A percentile compares a stretch with the other conserved stretches of the same genome.
phyloP scores from a whole-genome alignment of 2,113 vertebrate genomes.

The Ibidorhyncha struthersii region DNA sequence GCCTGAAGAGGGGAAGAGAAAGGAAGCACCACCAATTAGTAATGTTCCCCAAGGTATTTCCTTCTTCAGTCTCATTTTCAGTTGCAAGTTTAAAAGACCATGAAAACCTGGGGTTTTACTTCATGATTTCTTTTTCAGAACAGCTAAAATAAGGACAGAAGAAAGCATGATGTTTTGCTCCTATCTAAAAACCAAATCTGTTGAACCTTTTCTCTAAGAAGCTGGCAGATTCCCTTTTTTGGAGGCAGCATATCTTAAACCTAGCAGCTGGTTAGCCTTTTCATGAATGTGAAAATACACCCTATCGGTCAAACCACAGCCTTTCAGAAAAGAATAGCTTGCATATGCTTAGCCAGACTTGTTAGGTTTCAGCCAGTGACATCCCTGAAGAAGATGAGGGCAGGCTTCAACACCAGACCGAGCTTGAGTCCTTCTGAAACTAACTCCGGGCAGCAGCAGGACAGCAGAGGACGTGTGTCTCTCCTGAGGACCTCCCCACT shows the following conservation, averaged over 20 bases:
- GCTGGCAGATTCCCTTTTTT: neutral
- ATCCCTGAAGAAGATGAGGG: neutral
- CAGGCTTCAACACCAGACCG: neutral
- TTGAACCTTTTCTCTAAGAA: neutral
- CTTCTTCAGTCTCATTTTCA: neutral
- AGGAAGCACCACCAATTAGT: neutral
- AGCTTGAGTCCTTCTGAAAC: neutral
- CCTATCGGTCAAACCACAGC: neutral
- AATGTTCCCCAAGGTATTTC: neutral
- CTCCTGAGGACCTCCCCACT: neutral
- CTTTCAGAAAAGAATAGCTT: neutral
- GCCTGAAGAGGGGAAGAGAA: neutral
- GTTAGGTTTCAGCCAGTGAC: neutral
- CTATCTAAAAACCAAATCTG: neutral
- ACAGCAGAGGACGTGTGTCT: neutral
- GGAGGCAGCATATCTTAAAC: neutral
- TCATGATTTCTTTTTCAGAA: neutral
- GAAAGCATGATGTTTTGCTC: neutral
- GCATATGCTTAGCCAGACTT: neutral
- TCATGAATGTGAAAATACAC: neutral
- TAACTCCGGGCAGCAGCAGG: neutral
- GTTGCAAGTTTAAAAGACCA: neutral
- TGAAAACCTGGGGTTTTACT: neutral
- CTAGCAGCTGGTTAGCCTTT: neutral
- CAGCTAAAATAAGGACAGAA: neutral